These are phyloP conservation scores for Pseudomugil gertrudae DNA, from an alignment of 2,797 vertebrate genomes.

Conservation along the genomic window DNA sequence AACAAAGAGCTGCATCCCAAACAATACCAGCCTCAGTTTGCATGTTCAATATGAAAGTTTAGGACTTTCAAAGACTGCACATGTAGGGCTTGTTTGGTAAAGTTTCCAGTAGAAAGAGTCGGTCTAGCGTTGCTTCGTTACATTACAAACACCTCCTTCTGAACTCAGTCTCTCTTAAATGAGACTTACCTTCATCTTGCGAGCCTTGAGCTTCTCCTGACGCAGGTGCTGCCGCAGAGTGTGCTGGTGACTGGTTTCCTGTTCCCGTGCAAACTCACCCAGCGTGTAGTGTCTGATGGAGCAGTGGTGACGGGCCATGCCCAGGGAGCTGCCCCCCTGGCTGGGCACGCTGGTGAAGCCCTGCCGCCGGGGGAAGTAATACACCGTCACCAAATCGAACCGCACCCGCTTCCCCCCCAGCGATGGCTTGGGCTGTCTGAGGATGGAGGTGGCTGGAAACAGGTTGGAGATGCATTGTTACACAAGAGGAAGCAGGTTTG, in stretches of 20 bases:
- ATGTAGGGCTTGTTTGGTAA: neutral
- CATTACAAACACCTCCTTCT: neutral
- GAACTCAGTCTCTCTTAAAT: neutral
- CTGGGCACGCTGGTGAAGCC: constrained; percentile 97
- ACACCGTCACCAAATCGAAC: constrained; percentile 95
- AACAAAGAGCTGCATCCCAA: neutral
- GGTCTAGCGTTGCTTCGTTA: too few relatives aligned
- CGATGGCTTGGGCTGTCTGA: constrained; percentile 88
- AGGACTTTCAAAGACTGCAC: neutral
- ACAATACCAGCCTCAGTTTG: neutral
- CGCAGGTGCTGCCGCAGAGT: constrained; percentile 91
- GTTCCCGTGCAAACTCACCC: constrained; percentile 92
- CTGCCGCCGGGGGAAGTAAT: constrained; percentile 94
- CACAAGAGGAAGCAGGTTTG: neutral
- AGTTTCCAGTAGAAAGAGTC: neutral
- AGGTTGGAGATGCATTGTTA: constrained; percentile 2
- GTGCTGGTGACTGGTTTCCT: constrained; percentile 90
- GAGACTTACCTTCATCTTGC: constrained; percentile 90
- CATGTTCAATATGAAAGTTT: neutral
- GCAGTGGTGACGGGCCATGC: constrained; percentile 94
- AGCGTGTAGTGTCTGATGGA: constrained; percentile 92
- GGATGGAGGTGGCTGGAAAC: constrained; percentile 91
- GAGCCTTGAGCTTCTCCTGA: constrained; percentile 95
- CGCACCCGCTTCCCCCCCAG: constrained; percentile 89
- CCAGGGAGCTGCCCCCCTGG: constrained; percentile 94